Percentiles rank a stretch among this genome's conserved stretches.
These are phyloP conservation scores for Hydrotaea diabolus DNA, from an alignment of 2,888 invertebrate genomes.

Conservation along the genomic window DNA sequence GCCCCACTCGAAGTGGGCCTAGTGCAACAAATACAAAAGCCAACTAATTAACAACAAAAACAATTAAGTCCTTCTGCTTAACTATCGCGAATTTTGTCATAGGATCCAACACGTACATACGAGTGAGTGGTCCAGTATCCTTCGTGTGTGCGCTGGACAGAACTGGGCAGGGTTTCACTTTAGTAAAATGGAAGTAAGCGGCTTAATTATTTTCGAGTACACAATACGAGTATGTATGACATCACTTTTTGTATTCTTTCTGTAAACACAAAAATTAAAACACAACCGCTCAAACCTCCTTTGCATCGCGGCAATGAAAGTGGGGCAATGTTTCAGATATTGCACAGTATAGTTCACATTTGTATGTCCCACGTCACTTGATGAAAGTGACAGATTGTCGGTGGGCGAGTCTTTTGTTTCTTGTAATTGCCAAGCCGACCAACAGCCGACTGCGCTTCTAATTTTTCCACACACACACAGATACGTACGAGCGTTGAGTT, in stretches of 20 bases:
- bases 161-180: neutral
- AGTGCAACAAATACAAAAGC: neutral
- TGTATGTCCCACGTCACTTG: neutral
- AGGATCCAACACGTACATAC: neutral
- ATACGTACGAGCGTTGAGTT: neutral
- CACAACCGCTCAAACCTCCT: neutral
- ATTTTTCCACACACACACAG: neutral
- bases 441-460: no score
- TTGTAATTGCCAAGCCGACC: neutral
- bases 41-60: constrained; percentile 3
- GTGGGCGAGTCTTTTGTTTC: neutral
- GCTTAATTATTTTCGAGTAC: neutral
- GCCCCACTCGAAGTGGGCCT: neutral
- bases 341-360: neutral
- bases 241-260: constrained; percentile 4
- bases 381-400: neutral
- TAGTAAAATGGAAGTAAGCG: neutral
- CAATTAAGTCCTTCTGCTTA: neutral
- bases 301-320: neutral
- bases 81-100: neutral
- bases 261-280: neutral
- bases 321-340: neutral
- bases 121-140: neutral
- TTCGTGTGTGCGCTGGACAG: neutral
- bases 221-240: constrained; percentile 2